A percentile compares a stretch with the other conserved stretches of the same genome.
Conservation (phyloP, 2,888 invertebrate species). For the Loripinus fragilis region DNA sequence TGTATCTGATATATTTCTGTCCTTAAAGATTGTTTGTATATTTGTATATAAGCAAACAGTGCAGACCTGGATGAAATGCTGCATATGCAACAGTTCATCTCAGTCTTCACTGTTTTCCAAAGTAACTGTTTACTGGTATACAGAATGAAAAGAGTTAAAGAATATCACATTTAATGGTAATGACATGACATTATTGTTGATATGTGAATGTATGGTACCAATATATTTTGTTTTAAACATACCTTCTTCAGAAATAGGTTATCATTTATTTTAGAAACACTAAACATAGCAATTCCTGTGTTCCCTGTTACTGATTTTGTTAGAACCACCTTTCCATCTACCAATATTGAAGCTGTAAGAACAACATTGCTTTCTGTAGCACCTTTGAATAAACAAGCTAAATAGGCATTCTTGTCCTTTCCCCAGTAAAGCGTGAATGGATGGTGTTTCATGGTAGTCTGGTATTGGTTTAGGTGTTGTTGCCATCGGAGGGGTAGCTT, state of each 20-base stretch:
- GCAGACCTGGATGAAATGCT: too few species aligned
- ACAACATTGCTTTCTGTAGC: conserved; percentile 50
- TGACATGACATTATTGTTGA: too few species aligned
- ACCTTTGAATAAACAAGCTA: conserved; percentile 54
- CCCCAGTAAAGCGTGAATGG: conserved; percentile 44
- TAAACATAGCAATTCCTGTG: conserved; percentile 51
- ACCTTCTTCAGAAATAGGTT: conserved; percentile 62
- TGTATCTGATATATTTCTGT: too few species aligned
- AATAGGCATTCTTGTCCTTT: conserved; percentile 57
- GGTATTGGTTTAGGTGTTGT: conserved; percentile 47
- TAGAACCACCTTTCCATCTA: conserved; percentile 47
- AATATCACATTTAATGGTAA: too few species aligned
- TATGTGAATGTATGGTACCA: too few species aligned
- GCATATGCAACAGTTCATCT: too few species aligned
- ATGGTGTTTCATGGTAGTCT: conserved; percentile 51
- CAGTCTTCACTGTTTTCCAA: too few species aligned
- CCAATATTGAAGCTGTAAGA: conserved; percentile 51
- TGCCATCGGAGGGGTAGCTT: conserved; percentile 29
- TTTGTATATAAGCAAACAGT: too few species aligned
- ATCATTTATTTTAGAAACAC: conserved; percentile 56
- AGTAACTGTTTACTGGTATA: too few species aligned
- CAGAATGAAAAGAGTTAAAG: too few species aligned
- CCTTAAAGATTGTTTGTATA: too few species aligned
- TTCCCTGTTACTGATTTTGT: conserved; percentile 42
- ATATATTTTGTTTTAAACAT: too few species aligned